Evolutionary conservation across 1,140 invertebrate species (phyloP), one percentile per base, ranked within the genome.

Genomic region (Saccostrea glomerata): DNA sequence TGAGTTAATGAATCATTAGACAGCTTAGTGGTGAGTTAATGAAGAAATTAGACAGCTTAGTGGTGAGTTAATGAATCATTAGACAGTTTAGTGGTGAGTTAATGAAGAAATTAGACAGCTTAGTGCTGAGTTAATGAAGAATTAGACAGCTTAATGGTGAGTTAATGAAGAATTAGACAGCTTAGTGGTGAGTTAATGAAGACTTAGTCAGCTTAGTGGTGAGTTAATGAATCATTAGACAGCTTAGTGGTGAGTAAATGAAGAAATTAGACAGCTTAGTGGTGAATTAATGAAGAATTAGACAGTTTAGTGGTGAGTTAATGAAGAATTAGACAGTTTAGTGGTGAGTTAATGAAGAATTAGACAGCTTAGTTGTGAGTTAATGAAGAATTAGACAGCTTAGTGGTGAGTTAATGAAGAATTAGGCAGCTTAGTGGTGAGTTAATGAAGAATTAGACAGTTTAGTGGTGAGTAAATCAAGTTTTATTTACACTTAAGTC

Each of bases 261-360:
- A n/a, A 66, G 20, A 66, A n/a, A 9, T 20, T 66, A 66, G 6
- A 66, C 23, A 66, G 23, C 11, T 47, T 47, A 47, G 47, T 47
- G 47, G 47, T 47, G 47, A 47, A 5, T 47, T 4, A 47, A 47
- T 47, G 6, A 47, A 47, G 47, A 47, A 47, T 47, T 47, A 47
- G 47, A 47, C 47, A 47, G 47, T 47, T 47, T 47, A 47, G 47
- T 47, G 47, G 47, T 47, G n/a, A 73, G 30, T 30, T 23, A 73
- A 47, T 47, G 96, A 96, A 63, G 97, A 98, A 93, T 95, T 99
- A 0, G 97, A 98, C 92, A 96, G 96, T 94, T 96, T 98, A 82
- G 97, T 98, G 93, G 97, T 97, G 95, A 96, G 96, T 96, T 9
- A 73, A 60, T 13, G 13, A 60, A 36, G 30, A 36, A 36, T 36